Evolutionary conservation across 1,140 invertebrate genomes (phyloP).

Genomic region (Meteorus sp.): DNA sequence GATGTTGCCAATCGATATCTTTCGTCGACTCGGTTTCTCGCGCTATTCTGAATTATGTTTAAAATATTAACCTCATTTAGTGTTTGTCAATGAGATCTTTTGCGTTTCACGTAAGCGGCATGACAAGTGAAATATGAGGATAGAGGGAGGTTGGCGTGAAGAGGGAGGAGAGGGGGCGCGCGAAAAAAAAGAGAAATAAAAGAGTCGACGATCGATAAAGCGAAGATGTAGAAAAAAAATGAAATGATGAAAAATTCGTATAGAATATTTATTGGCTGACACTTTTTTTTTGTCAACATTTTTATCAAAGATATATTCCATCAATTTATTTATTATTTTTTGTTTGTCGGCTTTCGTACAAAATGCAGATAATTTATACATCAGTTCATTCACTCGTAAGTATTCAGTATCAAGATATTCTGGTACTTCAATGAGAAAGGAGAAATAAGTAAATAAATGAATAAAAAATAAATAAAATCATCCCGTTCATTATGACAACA

Average conservation of each 20-base stretch:
- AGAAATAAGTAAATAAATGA: background rate
- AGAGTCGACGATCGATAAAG: slow-evolving; percentile 17
- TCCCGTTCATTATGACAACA: too few species aligned
- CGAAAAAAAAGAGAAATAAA: slow-evolving; percentile 25
- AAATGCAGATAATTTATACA: background rate
- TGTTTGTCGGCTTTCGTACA: background rate
- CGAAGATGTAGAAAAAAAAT: background rate
- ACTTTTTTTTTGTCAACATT: background rate
- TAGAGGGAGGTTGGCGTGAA: too few species aligned
- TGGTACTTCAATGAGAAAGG: background rate
- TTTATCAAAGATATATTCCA: slow-evolving; percentile 4
- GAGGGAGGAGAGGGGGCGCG: slow-evolving; percentile 10
- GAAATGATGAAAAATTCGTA: too few species aligned
- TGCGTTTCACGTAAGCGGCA: too few species aligned
- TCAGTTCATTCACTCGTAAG: background rate
- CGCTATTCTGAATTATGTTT: slow-evolving; percentile 4
- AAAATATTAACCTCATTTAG: slow-evolving; percentile 19
- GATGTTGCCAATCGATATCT: background rate
- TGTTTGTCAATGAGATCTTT: slow-evolving; percentile 21
- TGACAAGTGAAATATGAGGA: too few species aligned
- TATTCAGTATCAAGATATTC: background rate
- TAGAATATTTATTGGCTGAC: slow-evolving; percentile 4
- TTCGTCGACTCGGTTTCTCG: background rate
- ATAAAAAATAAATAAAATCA: background rate
- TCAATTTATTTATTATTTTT: background rate